These are phyloP conservation scores for Opisthograptis luteolata DNA, from an alignment of 2,888 invertebrate genomes.

Conservation along the genomic window DNA sequence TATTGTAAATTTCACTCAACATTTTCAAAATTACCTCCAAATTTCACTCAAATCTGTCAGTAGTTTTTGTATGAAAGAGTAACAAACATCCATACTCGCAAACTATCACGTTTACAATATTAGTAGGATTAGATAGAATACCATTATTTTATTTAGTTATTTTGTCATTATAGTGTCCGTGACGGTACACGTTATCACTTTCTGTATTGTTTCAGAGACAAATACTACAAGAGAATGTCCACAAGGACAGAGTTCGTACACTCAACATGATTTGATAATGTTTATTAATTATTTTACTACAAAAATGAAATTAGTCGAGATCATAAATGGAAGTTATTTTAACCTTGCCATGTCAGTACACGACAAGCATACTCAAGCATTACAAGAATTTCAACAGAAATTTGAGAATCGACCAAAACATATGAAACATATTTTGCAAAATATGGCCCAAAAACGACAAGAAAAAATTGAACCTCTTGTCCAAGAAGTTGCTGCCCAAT, in stretches of 20 bases:
- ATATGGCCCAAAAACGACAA: slow-evolving; percentile 35
- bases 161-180: no score
- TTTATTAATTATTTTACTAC: slow-evolving; percentile 43
- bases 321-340: slow-evolving; percentile 34
- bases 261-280: slow-evolving; percentile 42
- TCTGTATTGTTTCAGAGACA: slow-evolving; percentile 10
- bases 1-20: no score
- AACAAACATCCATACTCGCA: no score
- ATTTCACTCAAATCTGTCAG: no score
- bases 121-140: no score
- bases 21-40: no score
- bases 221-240: slow-evolving; percentile 15
- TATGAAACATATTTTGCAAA: slow-evolving; percentile 51
- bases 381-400: slow-evolving; percentile 37
- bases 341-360: slow-evolving; percentile 30
- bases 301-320: slow-evolving; percentile 31
- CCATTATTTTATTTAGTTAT: no score
- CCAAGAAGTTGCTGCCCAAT: slow-evolving; percentile 19
- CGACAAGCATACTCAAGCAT: slow-evolving; percentile 32
- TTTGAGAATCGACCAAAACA: slow-evolving; percentile 46
- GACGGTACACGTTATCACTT: no score
- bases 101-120: no score
- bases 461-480: slow-evolving; percentile 38
- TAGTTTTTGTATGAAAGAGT: no score
- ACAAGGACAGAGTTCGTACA: slow-evolving; percentile 38